Conservation (phyloP, 2,797 vertebrate genomes). For the Sebastolobus alascanus region DNA sequence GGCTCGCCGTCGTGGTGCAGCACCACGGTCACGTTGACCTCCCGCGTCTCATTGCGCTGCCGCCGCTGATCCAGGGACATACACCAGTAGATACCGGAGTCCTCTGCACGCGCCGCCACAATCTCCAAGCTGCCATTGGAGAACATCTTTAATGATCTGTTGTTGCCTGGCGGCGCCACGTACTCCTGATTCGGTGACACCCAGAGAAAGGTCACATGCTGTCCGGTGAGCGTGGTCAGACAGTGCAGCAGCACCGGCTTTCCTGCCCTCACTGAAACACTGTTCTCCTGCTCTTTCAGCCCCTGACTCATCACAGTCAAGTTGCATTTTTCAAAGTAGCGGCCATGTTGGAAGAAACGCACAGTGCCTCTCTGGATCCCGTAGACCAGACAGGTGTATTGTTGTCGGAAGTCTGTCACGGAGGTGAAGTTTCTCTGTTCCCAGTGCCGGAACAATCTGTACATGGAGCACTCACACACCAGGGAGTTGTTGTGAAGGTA, state of each 20-base stretch:
- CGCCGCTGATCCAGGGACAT: slow-evolving; percentile 83
- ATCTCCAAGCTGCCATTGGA: slow-evolving; percentile 91
- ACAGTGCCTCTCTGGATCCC: slow-evolving; percentile 83
- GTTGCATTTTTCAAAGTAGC: slow-evolving; percentile 89
- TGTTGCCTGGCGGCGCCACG: slow-evolving; percentile 87
- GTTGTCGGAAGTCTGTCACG: slow-evolving; percentile 84
- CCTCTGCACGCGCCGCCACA: slow-evolving; percentile 64
- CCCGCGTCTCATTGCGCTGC: slow-evolving; percentile 86
- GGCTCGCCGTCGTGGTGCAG: slow-evolving; percentile 12
- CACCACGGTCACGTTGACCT: slow-evolving; percentile 91
- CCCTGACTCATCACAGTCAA: not conserved
- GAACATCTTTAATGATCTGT: slow-evolving; percentile 85
- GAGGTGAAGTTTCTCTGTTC: slow-evolving; percentile 85
- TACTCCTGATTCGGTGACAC: slow-evolving; percentile 89
- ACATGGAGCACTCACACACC: slow-evolving; percentile 90
- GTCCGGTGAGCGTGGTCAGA: slow-evolving; percentile 69
- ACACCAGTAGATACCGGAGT: slow-evolving; percentile 91
- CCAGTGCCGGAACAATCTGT: slow-evolving; percentile 89
- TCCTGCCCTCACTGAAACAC: slow-evolving; percentile 76
- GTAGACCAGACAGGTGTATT: slow-evolving; percentile 89
- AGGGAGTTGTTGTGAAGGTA: slow-evolving; percentile 96
- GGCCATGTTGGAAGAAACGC: slow-evolving; percentile 87
- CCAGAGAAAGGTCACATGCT: slow-evolving; percentile 87
- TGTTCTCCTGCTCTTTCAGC: slow-evolving; percentile 53
- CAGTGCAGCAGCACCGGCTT: slow-evolving; percentile 85